Evolutionary conservation across 2,113 vertebrate species (phyloP), one percentile per base, ranked within the genome.

Genomic region (Callionymus lyra): DNA sequence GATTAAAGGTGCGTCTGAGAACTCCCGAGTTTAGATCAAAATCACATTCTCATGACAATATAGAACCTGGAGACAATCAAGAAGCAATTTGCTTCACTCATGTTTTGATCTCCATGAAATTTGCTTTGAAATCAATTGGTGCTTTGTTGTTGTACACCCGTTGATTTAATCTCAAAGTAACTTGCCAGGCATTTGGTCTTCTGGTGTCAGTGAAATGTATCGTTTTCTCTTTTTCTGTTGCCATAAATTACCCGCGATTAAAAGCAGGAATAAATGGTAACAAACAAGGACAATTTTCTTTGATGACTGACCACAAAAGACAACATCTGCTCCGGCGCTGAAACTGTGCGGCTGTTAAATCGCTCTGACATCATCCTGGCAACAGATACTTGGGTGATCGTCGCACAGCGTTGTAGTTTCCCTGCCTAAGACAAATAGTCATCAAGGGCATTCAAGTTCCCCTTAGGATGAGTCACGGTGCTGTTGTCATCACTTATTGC

Each of bases 1-100:
- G 64, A 80, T 71, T 44, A 72, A 63, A 68, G 56, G 57, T 60
- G 50, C 13, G 27, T 44, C 12, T 4, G 57, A 45, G 40, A 60
- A 51, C 41, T 31, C 8, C n/a, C 45, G 27, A 47, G 53, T 41
- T 50, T 32, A 44, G 48, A 66, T 47, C 38, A 39, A 68, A 60
- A 37, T 56, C 21, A 6, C 45, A 56, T 62, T 52, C 63, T 45
- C 12, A n/a, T 43, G 32, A 38, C 50, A 59, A 17, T 12, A 44
- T 50, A 21, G 34, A 32, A 57, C 63, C 19, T 45, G n/a, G 33
- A 65, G 50, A 53, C 49, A 63, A 42, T 53, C 36, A 36, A 15
- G 14, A 5, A 34, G 12, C 59, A 44, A 47, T 57, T 61, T 46
- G 41, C 58, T 53, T 52, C 40, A 49, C 16, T 44, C 21, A 12